Conservation (phyloP, 2,797 vertebrate genomes). For the Antrozous pallidus region DNA sequence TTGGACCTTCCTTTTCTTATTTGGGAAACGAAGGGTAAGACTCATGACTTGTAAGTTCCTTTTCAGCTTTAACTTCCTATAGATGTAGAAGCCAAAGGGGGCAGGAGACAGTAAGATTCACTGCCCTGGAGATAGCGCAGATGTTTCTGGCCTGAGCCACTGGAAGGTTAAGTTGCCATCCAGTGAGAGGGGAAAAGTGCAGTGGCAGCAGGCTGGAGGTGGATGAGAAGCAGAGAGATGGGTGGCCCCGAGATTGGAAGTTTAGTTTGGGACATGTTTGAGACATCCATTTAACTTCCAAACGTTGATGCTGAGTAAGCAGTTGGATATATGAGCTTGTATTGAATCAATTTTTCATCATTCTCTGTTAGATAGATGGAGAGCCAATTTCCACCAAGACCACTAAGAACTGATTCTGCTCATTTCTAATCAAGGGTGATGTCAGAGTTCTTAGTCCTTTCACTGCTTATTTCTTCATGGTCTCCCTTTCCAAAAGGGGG, state of each 20-base stretch:
- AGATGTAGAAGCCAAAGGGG: not conserved
- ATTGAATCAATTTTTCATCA: not conserved
- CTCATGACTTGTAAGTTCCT: not conserved
- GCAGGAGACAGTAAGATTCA: not conserved
- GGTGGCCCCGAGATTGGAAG: not conserved
- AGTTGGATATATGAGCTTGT: not conserved
- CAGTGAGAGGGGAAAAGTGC: not conserved
- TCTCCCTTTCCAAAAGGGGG: not conserved
- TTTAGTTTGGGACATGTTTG: not conserved
- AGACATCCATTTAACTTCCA: not conserved
- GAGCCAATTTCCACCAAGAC: not conserved
- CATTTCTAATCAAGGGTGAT: not conserved
- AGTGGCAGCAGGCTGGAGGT: not conserved
- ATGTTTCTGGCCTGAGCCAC: not conserved
- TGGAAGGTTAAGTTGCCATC: not conserved
- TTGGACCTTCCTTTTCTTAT: not conserved
- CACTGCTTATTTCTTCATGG: not conserved
- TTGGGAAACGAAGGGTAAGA: not conserved
- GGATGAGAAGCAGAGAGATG: not conserved
- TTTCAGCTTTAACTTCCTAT: not conserved
- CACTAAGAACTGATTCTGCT: not conserved
- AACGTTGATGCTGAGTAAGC: not conserved
- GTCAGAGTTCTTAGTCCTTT: not conserved
- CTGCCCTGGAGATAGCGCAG: not conserved
- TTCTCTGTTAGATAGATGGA: not conserved